Percentiles rank a stretch among this genome's conserved stretches.
These are phyloP conservation scores for Alethe castanea DNA, from an alignment of 2,113 vertebrate genomes.

Conservation along the genomic window DNA sequence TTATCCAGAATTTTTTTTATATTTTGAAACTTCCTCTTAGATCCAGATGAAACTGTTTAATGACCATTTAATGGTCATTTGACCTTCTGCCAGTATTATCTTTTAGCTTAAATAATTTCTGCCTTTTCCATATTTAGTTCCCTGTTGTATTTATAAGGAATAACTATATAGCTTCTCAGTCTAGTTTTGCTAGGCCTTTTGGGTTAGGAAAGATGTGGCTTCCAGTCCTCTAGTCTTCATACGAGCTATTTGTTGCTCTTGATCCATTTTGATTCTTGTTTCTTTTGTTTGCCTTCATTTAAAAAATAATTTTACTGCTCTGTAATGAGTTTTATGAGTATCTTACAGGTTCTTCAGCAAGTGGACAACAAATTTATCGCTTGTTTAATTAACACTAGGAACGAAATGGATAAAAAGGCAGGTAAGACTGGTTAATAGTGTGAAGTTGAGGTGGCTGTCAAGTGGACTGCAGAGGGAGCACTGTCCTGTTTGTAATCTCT, in stretches of 20 bases:
- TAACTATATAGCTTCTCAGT: not conserved
- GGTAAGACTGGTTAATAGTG: slow-evolving; percentile 60
- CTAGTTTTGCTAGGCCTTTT: not conserved
- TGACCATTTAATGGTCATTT: not conserved
- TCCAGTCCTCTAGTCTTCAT: not conserved
- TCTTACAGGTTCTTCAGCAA: slow-evolving; percentile 90
- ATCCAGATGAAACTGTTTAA: not conserved
- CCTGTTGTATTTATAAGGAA: not conserved
- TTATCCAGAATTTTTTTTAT: not conserved
- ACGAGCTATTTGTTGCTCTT: not conserved
- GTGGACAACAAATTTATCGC: slow-evolving; percentile 98
- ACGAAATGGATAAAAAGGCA: slow-evolving; percentile 45
- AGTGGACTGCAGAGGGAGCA: not conserved
- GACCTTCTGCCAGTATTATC: not conserved
- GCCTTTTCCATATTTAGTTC: not conserved
- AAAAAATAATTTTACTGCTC: not conserved
- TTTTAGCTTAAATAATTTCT: not conserved
- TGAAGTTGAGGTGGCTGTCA: not conserved
- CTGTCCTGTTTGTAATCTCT: not conserved
- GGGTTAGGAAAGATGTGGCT: not conserved
- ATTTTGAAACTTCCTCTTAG: not conserved
- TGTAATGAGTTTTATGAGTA: slow-evolving; percentile 27
- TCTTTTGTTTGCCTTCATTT: slow-evolving; percentile 2
- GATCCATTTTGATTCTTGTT: not conserved
- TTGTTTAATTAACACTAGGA: slow-evolving; percentile 88